Evolutionary conservation across 2,888 invertebrate species (phyloP).

Genomic region (Nycteola revayana): DNA sequence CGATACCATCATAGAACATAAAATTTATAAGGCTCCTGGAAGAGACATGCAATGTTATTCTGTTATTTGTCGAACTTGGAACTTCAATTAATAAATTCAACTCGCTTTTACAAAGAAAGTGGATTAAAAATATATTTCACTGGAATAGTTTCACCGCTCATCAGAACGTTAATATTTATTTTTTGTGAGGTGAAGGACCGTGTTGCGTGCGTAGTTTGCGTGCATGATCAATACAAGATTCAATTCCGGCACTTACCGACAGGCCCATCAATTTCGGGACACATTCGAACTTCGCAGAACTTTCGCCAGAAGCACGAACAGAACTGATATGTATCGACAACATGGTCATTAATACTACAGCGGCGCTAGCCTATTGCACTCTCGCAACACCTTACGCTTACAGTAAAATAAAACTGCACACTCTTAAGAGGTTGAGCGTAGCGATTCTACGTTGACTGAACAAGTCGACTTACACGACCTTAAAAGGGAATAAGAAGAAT

Average conservation of each 20-base stretch:
- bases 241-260: conserved; percentile 62
- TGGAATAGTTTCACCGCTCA: conserved; percentile 52
- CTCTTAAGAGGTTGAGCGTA: too few species aligned
- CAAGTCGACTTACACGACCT: too few species aligned
- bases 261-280: conserved; percentile 70
- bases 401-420: too few species aligned
- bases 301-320: conserved; percentile 67
- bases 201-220: conserved; percentile 60
- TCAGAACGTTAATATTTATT: conserved; percentile 34
- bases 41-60: too few species aligned
- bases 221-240: conserved; percentile 57
- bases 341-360: conserved; percentile 39
- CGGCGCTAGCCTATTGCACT: conserved; percentile 26
- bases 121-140: conserved; percentile 18
- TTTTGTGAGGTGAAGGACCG: conserved; percentile 56
- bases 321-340: conserved; percentile 59
- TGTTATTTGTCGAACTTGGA: too few species aligned
- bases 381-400: conserved; percentile 21
- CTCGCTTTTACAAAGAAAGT: too few species aligned
- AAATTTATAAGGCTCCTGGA: too few species aligned
- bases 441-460: too few species aligned
- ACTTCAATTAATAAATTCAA: too few species aligned
- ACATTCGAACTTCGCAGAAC: conserved; percentile 68
- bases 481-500: too few species aligned
- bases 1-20: too few species aligned